Percentiles rank a stretch among this genome's conserved stretches.
Conservation (phyloP, 2,113 vertebrate species). For the Leptocoma aspasia region DNA sequence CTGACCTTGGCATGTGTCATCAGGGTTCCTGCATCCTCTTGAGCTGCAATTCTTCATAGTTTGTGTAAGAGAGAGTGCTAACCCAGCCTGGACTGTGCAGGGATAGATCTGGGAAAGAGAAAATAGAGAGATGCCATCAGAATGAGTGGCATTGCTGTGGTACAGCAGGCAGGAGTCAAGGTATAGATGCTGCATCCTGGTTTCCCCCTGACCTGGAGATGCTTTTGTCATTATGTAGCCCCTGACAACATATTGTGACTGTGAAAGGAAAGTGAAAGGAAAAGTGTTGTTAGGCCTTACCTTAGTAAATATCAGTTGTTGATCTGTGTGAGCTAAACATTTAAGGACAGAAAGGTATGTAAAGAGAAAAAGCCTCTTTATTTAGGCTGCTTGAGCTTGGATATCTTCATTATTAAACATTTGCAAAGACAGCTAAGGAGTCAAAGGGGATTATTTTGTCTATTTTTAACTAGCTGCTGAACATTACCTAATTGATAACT, state of each 20-base stretch:
- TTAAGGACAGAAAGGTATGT: background rate
- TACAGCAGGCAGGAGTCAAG: fast-evolving
- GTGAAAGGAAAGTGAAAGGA: background rate
- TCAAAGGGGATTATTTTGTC: background rate
- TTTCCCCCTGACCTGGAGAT: background rate
- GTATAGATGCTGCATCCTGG: background rate
- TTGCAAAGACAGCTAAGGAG: background rate
- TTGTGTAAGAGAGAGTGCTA: background rate
- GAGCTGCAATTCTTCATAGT: background rate
- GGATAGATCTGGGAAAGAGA: background rate
- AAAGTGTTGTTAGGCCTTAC: background rate
- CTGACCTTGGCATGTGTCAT: background rate
- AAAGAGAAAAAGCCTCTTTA: background rate
- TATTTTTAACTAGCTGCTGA: background rate
- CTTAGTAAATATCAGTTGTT: background rate
- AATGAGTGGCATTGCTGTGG: background rate
- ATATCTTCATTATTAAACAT: background rate
- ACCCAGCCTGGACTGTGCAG: background rate
- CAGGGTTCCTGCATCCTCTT: no score
- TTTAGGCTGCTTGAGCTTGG: background rate
- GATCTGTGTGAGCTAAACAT: background rate
- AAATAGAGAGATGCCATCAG: background rate
- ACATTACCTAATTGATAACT: background rate
- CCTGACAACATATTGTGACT: fast-evolving
- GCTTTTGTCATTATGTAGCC: background rate